These are phyloP conservation scores for Amphibalanus amphitrite DNA, from an alignment of 1,140 invertebrate species.

Conservation along the genomic window DNA sequence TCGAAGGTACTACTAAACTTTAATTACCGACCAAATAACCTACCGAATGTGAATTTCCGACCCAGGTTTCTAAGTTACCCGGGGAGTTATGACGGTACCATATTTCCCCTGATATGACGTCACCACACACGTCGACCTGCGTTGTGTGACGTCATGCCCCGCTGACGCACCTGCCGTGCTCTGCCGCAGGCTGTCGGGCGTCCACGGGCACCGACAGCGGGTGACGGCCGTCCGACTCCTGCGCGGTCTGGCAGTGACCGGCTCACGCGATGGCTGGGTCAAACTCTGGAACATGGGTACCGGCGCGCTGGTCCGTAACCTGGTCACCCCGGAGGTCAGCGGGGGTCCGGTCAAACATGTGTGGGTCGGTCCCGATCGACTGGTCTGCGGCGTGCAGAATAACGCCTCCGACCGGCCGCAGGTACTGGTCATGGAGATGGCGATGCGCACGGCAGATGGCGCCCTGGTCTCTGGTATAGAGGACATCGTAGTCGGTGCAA, in stretches of 20 bases:
- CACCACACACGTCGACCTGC: too few species aligned
- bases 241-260: neutral
- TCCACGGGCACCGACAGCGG: neutral
- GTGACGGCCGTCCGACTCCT: neutral
- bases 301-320: neutral
- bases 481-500: too few species aligned
- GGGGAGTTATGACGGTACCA: too few species aligned
- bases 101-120: too few species aligned
- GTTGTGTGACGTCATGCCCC: too few species aligned
- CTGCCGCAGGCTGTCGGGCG: neutral
- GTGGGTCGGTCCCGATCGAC: neutral
- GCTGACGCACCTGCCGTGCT: neutral
- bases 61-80: too few species aligned
- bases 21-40: too few species aligned
- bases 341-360: neutral
- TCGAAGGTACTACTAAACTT: too few species aligned
- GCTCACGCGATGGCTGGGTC: neutral
- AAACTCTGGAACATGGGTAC: neutral
- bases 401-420: neutral
- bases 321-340: neutral
- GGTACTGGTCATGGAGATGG: neutral
- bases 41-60: too few species aligned
- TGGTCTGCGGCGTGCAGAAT: neutral
- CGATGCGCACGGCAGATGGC: neutral
- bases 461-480: too few species aligned